These are phyloP conservation scores for Tineola bisselliella DNA, from an alignment of 2,888 invertebrate species.

Conservation along the genomic window DNA sequence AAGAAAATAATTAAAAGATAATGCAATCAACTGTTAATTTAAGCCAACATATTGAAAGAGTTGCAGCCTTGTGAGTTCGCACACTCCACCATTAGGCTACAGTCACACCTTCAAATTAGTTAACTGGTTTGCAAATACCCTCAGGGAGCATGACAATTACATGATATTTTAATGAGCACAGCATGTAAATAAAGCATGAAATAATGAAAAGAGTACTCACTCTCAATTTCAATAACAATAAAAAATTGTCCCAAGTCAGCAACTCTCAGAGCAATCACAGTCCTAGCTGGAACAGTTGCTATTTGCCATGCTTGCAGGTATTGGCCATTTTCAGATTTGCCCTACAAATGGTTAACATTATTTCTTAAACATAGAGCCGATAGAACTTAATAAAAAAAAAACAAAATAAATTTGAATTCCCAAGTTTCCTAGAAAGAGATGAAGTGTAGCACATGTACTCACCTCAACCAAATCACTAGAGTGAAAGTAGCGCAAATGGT, in stretches of 20 bases:
- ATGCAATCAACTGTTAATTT: too few species aligned
- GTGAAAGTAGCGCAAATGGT: constrained; percentile 63
- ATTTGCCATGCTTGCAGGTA: constrained; percentile 61
- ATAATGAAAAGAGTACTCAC: constrained; percentile 29
- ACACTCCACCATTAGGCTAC: too few species aligned
- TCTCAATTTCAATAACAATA: constrained; percentile 48
- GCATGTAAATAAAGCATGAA: neutral
- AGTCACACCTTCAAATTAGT: too few species aligned
- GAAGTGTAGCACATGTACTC: constrained; percentile 17
- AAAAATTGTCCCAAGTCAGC: constrained; percentile 60
- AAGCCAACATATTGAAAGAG: too few species aligned
- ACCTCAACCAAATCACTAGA: constrained; percentile 58
- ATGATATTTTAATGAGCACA: neutral
- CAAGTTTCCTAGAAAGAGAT: neutral
- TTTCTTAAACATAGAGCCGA: too few species aligned
- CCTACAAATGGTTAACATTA: too few species aligned
- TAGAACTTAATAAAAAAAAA: neutral
- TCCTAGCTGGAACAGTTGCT: constrained; percentile 44
- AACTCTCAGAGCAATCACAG: constrained; percentile 52
- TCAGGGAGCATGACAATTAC: too few species aligned
- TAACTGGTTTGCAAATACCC: too few species aligned
- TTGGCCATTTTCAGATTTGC: constrained; percentile 51
- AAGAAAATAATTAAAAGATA: too few species aligned
- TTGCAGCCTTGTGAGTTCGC: too few species aligned
- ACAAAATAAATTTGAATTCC: neutral